Evolutionary conservation across 2,113 vertebrate genomes (phyloP), one percentile per base, ranked within the genome.

Genomic region (Sciurus niger): DNA sequence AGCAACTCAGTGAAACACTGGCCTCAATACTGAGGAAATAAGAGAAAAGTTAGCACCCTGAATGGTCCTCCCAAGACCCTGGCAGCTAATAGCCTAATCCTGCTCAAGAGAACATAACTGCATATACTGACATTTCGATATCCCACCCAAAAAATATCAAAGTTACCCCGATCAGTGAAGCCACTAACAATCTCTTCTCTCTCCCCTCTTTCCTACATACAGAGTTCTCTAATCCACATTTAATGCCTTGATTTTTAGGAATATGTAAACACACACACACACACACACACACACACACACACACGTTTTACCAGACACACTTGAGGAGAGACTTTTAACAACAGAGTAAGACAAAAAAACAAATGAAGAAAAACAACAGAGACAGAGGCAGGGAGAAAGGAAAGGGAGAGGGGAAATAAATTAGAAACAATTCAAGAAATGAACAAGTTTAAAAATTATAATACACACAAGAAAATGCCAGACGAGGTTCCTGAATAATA

Each of bases 381-480:
- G 3, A 84, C 18, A 72, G 13, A 37, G 8, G 91, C 22, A n/a
- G 20, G 48, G 9, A 76, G n/a, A 53, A 37, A 8, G 13, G 25
- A 22, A 32, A 63, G 18, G 79, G 25, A 22, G 37, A 63, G 18
- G 79, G 22, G 58, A 43, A 60, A 65, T 77, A 12, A 95, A 82
- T 70, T 46, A 65, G 58, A 86, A 95, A 77, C 28, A 93, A 70
- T 46, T 70, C n/a, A 55, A 14, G 70, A 93, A 85, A 87, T 70
- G 18, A 93, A 70, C 14, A 72, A 60, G 63, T 60, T 48, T 13
- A 40, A 83, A 90, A 77, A 55, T 70, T 78, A 46, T 63, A 79
- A 73, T 12, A 48, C 1, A 48, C 14, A 48, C 55, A 85, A 80
- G 37, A 67, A 89, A 95, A 79, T 43, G 32, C 30, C 73, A 76